Percentiles rank a stretch among this genome's conserved stretches.
Conservation (phyloP, 1,140 invertebrate genomes). For the Nymphalis io region DNA sequence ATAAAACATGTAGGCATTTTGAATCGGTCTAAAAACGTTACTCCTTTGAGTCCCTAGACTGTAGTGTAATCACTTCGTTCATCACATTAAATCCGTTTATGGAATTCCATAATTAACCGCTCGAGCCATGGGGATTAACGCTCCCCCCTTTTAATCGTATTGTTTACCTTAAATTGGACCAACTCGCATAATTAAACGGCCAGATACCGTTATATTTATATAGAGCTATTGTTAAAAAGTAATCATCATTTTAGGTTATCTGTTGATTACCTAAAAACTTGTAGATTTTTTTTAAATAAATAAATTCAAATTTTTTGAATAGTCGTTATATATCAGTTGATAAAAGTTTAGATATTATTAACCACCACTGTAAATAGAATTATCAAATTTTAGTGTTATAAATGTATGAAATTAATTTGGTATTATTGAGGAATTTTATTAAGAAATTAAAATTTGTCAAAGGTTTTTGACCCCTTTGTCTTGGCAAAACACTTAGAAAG, state of each 20-base stretch:
- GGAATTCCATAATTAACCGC: slow-evolving; percentile 7
- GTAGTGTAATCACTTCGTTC: too few relatives aligned
- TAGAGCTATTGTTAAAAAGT: background rate
- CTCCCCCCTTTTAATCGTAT: background rate
- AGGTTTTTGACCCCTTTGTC: slow-evolving; percentile 1
- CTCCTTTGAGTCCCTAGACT: background rate
- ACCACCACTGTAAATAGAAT: too few relatives aligned
- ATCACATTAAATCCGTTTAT: background rate
- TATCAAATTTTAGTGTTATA: background rate
- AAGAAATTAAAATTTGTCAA: background rate
- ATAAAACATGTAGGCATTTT: background rate
- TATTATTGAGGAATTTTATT: background rate
- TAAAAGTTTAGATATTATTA: too few relatives aligned
- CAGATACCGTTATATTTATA: background rate
- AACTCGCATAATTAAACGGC: background rate
- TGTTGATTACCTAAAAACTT: too few relatives aligned
- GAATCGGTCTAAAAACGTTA: background rate
- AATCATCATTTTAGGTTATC: too few relatives aligned
- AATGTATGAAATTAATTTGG: background rate
- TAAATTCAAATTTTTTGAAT: too few relatives aligned
- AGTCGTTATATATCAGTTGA: too few relatives aligned
- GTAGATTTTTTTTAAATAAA: too few relatives aligned
- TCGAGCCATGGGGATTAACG: slow-evolving; percentile 11
- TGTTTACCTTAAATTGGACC: slow-evolving; percentile 14
- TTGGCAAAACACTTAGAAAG: slow-evolving; percentile 2